Base-by-base conservation (phyloP, 2,797 vertebrate genomes). In the Orestias chungarensis region DNA sequence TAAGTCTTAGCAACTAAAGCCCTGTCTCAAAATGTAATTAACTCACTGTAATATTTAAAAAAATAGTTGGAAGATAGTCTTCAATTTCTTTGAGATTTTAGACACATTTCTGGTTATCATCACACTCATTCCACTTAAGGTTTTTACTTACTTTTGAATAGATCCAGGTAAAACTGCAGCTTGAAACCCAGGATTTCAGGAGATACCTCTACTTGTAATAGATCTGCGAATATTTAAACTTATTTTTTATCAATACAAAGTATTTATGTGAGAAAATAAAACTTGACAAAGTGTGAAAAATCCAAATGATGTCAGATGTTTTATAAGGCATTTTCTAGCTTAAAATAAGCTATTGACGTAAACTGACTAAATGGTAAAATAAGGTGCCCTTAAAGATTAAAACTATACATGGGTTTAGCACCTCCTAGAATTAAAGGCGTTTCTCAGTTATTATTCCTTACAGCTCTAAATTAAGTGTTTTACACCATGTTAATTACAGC, bases 401-500 rank as follows among this genome's bases (percentile, higher is more conserved):
- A 43, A 6, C 25, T 7, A 14, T 20, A 17, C 20, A 20, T 23
- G 8, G 1, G 12, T 55, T 25, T 54, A 54, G 23, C 25, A 69
- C 6, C 52, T 9, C 27, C 50, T 69, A 57, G 68, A 69, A 46
- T 44, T 31, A 44, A 68, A 68, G 18, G 43, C 31, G n/a, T 17
- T 40, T 38, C 9, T 40, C 4, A 50, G 20, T 52, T 52, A 5
- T 52, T 29, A 64, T 75, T 42, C 66, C 23, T 59, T 55, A 65
- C 59, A 42, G 47, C 73, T 72, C 59, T 73, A 78, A 76, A 89
- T 40, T 8, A 27, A 88, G 79, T 79, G 80, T 83, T 82, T 88
- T 80, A 83, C 79, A 85, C 74, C 75, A 74, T 77, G 81, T 86
- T 90, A 89, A 91, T 90, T 86, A 84, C 76, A 3, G 67, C 81